phyloP scores from a whole-genome alignment of 92 coral and sea anemone species.

The Meandrina meandrites region DNA sequence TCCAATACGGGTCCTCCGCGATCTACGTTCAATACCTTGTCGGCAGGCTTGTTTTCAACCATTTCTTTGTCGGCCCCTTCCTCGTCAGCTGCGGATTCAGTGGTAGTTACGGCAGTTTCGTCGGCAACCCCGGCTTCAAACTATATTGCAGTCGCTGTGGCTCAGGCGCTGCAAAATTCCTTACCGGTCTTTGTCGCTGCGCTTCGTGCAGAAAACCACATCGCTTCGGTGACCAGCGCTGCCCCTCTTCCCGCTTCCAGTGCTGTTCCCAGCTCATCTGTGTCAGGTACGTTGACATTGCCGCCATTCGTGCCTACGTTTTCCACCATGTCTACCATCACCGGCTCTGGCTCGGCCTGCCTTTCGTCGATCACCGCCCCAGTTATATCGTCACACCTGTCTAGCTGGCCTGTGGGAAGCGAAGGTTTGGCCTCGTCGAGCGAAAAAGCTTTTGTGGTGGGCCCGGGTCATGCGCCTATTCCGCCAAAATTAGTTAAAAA shows the following conservation, averaged over 20 bases:
- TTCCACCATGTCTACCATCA: neutral
- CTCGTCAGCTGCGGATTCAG: neutral
- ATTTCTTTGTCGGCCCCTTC: neutral
- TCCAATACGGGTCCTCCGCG: neutral
- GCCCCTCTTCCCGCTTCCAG: neutral
- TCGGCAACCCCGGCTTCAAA: neutral
- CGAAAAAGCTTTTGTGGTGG: neutral
- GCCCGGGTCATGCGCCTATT: no score
- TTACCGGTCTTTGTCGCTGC: neutral
- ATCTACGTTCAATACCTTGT: neutral
- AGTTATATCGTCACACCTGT: neutral
- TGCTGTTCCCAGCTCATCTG: neutral
- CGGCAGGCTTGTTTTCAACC: neutral
- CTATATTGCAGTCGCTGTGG: neutral
- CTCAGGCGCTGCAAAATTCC: neutral
- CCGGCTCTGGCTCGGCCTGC: neutral
- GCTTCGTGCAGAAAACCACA: neutral
- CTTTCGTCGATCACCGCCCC: neutral
- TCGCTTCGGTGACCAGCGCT: neutral
- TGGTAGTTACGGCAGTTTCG: neutral
- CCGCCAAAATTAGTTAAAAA: neutral
- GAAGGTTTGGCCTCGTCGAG: neutral
- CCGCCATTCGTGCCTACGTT: neutral
- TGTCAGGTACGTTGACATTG: neutral
- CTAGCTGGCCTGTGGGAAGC: neutral